These are phyloP conservation scores for Pseudotriccus pelzelni DNA, from an alignment of 2,797 vertebrate species.

Conservation along the genomic window DNA sequence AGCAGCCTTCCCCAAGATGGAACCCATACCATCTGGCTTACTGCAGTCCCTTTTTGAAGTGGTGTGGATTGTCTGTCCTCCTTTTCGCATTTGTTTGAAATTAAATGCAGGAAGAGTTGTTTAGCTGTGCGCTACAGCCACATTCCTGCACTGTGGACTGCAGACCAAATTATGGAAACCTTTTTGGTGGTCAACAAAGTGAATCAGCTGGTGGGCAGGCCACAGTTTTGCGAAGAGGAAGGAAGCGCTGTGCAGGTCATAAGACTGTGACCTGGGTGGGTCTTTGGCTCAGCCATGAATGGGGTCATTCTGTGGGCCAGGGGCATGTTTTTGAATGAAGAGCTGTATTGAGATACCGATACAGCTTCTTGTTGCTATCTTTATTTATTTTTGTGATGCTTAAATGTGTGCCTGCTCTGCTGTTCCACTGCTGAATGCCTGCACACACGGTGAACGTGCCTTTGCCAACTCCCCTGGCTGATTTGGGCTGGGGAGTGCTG, in stretches of 20 bases:
- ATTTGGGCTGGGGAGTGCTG: background rate
- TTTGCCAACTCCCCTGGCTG: background rate
- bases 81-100: slow-evolving; percentile 30
- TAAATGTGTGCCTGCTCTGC: background rate
- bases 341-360: background rate
- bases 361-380: background rate
- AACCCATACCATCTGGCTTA: background rate
- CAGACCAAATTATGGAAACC: background rate
- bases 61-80: background rate
- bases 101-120: slow-evolving; percentile 6
- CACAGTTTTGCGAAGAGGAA: background rate
- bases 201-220: background rate
- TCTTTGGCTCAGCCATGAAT: background rate
- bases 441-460: accelerated
- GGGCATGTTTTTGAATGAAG: background rate
- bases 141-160: background rate
- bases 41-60: slow-evolving; percentile 40
- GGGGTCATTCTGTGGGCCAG: background rate
- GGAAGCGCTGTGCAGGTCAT: background rate
- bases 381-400: background rate
- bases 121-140: background rate
- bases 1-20: background rate
- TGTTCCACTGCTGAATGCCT: background rate
- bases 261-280: background rate
- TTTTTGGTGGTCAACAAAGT: background rate